Percentiles rank a stretch among this genome's conserved stretches.
These are phyloP conservation scores for Strix uralensis DNA, from an alignment of 2,113 vertebrate genomes.

Conservation along the genomic window DNA sequence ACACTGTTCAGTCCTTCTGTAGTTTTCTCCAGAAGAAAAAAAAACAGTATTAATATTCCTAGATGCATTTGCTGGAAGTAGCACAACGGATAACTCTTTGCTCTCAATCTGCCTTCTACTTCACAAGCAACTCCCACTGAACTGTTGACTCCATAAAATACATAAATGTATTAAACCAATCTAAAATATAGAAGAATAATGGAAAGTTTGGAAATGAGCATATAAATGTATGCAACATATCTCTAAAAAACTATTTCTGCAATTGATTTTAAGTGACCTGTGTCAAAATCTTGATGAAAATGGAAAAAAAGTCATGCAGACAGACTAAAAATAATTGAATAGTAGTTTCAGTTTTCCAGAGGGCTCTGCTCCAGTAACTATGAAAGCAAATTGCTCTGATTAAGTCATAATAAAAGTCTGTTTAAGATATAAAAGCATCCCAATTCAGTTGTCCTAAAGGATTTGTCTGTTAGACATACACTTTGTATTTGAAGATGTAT, in stretches of 20 bases:
- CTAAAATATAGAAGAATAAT: not conserved
- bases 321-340: not conserved
- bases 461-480: not conserved
- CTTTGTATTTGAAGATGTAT: not conserved
- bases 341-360: not conserved
- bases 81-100: not conserved
- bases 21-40: not conserved
- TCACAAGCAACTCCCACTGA: not conserved
- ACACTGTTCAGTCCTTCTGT: not conserved
- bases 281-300: not conserved
- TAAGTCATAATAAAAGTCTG: not conserved
- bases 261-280: not conserved
- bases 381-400: not conserved
- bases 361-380: not conserved
- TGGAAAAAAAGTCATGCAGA: not conserved
- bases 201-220: not conserved
- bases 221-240: accelerated
- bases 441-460: not conserved
- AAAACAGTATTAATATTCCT: not conserved
- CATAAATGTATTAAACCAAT: not conserved
- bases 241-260: not conserved
- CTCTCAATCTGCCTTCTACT: not conserved
- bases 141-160: not conserved
- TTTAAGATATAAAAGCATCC: not conserved
- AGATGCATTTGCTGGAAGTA: not conserved